Evolutionary conservation across 1,140 invertebrate genomes (phyloP).

Genomic region (Micrasema longulum): DNA sequence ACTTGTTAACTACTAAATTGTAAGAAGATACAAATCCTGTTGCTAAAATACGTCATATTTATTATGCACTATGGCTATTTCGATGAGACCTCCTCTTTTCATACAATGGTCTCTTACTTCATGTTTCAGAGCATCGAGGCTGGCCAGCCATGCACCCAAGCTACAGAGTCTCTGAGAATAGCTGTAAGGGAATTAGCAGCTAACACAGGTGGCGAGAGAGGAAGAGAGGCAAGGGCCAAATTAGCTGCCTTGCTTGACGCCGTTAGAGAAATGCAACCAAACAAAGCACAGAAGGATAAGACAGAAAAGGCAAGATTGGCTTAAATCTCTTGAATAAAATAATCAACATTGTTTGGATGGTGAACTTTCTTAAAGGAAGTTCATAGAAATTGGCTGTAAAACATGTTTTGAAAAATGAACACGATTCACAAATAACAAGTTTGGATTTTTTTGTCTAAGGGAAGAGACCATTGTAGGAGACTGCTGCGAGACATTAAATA

Average conservation of each 20-base stretch:
- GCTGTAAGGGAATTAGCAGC: slow-evolving; percentile 44
- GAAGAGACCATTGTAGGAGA: no score
- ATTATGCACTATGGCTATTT: no score
- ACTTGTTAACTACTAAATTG: neutral
- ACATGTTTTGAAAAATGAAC: no score
- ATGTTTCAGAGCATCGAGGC: slow-evolving; percentile 42
- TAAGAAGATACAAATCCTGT: no score
- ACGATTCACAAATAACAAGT: no score
- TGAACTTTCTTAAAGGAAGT: no score
- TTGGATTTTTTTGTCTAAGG: no score
- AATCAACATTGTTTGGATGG: no score
- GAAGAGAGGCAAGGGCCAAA: slow-evolving; percentile 44
- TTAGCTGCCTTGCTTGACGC: slow-evolving; percentile 44
- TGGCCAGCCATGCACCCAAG: slow-evolving; percentile 30
- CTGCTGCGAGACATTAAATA: no score
- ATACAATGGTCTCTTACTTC: neutral
- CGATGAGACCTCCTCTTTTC: neutral
- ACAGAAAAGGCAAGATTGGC: slow-evolving; percentile 44
- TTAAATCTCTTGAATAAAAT: no score
- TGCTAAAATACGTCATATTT: neutral
- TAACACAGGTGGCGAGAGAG: slow-evolving; percentile 44
- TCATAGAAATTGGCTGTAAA: no score
- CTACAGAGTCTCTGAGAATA: slow-evolving; percentile 39
- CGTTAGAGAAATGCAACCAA: slow-evolving; percentile 34
- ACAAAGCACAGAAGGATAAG: slow-evolving; percentile 41